Conservation (phyloP, 2,113 vertebrate species). For the Pseudorhombus dupliciocellatus region DNA sequence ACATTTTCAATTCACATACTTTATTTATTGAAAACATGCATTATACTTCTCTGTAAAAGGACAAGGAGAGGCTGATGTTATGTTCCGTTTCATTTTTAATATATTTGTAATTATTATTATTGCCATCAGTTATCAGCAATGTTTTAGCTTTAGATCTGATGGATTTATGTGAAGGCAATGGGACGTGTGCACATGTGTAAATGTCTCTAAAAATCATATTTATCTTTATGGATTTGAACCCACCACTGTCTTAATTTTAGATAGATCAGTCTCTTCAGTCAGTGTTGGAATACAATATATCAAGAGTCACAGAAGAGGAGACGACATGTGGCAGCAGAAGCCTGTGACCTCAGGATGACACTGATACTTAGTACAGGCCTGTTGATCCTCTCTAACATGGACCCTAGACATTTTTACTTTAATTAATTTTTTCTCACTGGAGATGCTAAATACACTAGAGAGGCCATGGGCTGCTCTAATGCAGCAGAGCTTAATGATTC, state of each 20-base stretch:
- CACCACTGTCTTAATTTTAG: slow-evolving; percentile 3
- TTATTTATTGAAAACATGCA: background rate
- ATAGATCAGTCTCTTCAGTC: background rate
- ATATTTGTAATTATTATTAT: background rate
- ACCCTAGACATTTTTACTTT: slow-evolving; percentile 76
- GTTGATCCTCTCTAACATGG: slow-evolving; percentile 72
- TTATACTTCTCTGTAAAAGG: background rate
- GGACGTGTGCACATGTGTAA: slow-evolving; percentile 12
- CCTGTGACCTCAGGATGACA: slow-evolving; percentile 63
- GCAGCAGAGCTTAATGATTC: slow-evolving; percentile 9
- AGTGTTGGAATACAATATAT: no score
- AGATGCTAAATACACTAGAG: slow-evolving; percentile 32
- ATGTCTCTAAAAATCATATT: background rate
- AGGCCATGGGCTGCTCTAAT: slow-evolving; percentile 4
- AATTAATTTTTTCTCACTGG: slow-evolving; percentile 70
- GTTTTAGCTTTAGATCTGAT: slow-evolving; percentile 8
- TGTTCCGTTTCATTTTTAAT: slow-evolving; percentile 1
- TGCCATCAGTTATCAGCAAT: background rate
- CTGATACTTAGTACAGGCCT: slow-evolving; percentile 73
- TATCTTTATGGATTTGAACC: background rate
- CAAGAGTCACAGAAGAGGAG: slow-evolving; percentile 12
- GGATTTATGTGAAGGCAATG: slow-evolving; percentile 3
- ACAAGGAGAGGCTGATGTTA: background rate
- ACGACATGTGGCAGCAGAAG: slow-evolving; percentile 21
- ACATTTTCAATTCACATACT: slow-evolving; percentile 10